These are phyloP conservation scores for Troides helena DNA, from an alignment of 2,888 invertebrate genomes.

Conservation along the genomic window DNA sequence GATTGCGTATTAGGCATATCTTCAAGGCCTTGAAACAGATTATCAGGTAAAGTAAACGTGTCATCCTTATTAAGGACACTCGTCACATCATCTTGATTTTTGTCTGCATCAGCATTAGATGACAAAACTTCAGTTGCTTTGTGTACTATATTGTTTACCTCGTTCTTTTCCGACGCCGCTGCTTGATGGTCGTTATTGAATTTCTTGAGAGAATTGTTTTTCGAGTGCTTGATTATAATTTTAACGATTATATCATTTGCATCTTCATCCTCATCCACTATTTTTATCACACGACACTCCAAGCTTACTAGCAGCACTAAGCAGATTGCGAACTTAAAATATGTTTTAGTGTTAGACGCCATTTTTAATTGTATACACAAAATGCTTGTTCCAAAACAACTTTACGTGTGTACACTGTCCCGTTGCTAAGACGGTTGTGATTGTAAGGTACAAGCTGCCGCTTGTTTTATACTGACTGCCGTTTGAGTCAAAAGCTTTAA, in stretches of 20 bases:
- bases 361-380: neutral
- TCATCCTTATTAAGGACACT: neutral
- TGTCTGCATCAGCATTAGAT: neutral
- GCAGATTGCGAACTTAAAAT: constrained; percentile 11
- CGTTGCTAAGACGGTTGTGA: constrained; percentile 6
- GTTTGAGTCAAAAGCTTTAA: constrained; percentile 4
- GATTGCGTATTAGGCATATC: neutral
- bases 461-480: constrained; percentile 11
- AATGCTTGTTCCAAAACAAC: neutral
- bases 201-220: neutral
- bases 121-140: too few species aligned
- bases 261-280: constrained; percentile 1
- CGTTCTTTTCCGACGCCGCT: neutral
- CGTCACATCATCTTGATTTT: neutral
- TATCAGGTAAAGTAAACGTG: constrained; percentile 9
- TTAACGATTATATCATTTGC: constrained; percentile 1
- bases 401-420: constrained; percentile 1
- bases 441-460: neutral
- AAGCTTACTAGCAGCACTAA: constrained; percentile 9
- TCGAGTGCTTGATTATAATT: constrained; percentile 16
- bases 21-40: constrained; percentile 6
- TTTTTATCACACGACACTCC: constrained; percentile 20
- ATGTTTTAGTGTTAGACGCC: constrained; percentile 1
- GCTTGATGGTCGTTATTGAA: neutral
- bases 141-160: neutral